A percentile compares a stretch with the other conserved stretches of the same genome.
These are phyloP conservation scores for Danio aesculapii DNA, from an alignment of 2,797 vertebrate genomes.

Conservation along the genomic window DNA sequence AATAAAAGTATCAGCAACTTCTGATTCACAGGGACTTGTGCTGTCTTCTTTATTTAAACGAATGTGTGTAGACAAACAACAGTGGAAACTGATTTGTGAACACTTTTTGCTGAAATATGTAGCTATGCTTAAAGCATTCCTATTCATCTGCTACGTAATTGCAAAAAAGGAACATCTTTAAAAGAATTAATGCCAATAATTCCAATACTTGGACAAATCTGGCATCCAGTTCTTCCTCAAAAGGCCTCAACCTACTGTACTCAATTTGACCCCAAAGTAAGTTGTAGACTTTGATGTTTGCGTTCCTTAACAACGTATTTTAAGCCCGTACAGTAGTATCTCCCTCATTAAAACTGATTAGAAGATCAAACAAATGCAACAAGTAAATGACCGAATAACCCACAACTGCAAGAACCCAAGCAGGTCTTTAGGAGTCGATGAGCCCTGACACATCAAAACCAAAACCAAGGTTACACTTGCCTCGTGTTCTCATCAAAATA, in stretches of 20 bases:
- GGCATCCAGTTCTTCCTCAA: no score
- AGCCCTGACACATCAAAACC: not conserved
- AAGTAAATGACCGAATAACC: not conserved
- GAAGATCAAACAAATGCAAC: not conserved
- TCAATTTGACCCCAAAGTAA: not conserved
- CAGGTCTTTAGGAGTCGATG: not conserved
- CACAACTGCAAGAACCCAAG: not conserved
- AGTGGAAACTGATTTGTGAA: not conserved
- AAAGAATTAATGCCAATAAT: not conserved
- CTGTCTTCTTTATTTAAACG: no score
- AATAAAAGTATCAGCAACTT: no score
- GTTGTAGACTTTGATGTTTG: not conserved
- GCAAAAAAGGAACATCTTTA: not conserved
- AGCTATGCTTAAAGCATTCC: not conserved
- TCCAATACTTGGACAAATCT: not conserved
- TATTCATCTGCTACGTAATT: not conserved
- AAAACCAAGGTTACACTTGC: not conserved
- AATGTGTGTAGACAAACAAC: not conserved
- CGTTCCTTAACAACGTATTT: not conserved
- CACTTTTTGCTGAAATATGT: not conserved
- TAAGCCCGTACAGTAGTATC: not conserved
- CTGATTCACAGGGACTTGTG: no score
- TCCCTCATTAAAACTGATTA: not conserved
- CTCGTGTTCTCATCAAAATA: conserved; percentile 26
- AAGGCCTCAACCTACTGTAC: not conserved